phyloP scores from a whole-genome alignment of 2,113 vertebrate species.

The Acrocephalus kingi region DNA sequence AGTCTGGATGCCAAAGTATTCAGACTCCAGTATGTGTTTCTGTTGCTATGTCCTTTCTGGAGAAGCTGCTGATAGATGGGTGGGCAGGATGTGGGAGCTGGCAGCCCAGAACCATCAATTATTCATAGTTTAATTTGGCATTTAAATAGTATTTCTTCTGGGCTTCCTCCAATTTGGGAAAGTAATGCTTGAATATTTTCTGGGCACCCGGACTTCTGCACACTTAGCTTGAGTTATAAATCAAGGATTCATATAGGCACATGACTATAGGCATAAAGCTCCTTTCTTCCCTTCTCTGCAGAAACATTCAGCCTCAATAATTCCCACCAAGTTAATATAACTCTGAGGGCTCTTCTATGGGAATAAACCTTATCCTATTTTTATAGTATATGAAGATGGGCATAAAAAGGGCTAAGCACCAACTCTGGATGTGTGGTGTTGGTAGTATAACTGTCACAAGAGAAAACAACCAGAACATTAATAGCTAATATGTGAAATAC shows the following conservation, averaged over 20 bases:
- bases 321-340: background rate
- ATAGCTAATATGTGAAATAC: background rate
- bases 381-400: background rate
- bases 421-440: background rate
- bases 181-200: background rate
- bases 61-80: background rate
- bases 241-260: background rate
- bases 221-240: background rate
- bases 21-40: background rate
- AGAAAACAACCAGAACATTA: background rate
- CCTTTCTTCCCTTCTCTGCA: background rate
- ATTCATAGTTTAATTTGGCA: slow-evolving; percentile 4
- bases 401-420: background rate
- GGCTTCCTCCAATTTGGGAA: background rate
- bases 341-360: background rate
- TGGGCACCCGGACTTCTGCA: background rate
- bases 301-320: background rate
- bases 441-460: background rate
- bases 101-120: background rate
- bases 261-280: background rate
- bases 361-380: background rate
- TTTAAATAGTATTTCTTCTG: background rate
- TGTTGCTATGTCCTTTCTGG: background rate
- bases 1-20: background rate
- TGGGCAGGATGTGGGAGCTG: background rate